Evolutionary conservation across 2,888 invertebrate genomes (phyloP), one percentile per base, ranked within the genome.

Genomic region (Rhingia campestris): DNA sequence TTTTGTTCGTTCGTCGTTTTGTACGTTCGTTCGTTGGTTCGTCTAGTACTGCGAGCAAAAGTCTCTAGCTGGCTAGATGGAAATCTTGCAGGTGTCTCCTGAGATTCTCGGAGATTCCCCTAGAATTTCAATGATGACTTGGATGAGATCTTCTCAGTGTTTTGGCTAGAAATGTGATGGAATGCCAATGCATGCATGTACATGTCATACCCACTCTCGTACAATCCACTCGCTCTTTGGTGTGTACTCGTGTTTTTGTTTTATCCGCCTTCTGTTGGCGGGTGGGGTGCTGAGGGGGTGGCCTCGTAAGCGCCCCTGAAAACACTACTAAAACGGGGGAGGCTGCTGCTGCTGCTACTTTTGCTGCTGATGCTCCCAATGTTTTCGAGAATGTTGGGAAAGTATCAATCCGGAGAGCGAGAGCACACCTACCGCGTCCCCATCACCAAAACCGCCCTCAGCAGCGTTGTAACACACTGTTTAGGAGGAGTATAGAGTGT

Each of bases 41-140:
- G 47, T 33, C 72, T 81, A 77, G 66, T 63, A 56, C 35, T 63
- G 72, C 53, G n/a, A 56, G 56, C 37, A 45, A 35, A 64, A 58
- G 53, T 41, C 70, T 67, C n/a, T 54, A 33, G 22, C 41, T 64
- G 58, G 70, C 47, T 81, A 66, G 51, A 43, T 56, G 53, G 22
- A 61, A 70, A 80, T 80, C 74, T 77, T 58, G 84, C 84, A 84
- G 84, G 84, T 84, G 84, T 70, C 77, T 74, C 22, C 43, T 43
- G 33, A 59, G 49, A 73, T 58, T 70, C 54, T 51, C 5, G 7
- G 35, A 67, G 22, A 22, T 22, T 30, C 10, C 53, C 39, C 75
- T 7, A 41, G 43, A 69, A 49, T 10, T 30, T 22, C 22, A 22
- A 22, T 22, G 22, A 22, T 22, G 22, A 22, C 22, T 22, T 22